Percentiles rank a stretch among this genome's conserved stretches.
phyloP scores from a whole-genome alignment of 2,113 vertebrate species.

The Labrus mixtus region DNA sequence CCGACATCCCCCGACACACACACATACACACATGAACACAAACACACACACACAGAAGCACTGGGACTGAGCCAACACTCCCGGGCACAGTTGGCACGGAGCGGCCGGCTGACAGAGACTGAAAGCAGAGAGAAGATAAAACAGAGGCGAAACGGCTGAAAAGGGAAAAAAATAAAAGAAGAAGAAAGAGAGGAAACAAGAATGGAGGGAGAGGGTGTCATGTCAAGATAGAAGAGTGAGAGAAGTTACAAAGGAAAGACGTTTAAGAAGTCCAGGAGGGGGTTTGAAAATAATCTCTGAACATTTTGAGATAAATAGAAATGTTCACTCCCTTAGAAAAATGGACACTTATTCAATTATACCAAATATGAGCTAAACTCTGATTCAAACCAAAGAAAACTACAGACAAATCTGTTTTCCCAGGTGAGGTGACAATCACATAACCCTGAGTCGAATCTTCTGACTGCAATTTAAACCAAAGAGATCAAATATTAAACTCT shows the following conservation, averaged over 20 bases:
- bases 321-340: too few relatives aligned
- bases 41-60: conserved; percentile 29
- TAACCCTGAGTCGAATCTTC: too few relatives aligned
- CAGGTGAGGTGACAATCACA: too few relatives aligned
- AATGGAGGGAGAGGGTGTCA: background rate
- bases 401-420: too few relatives aligned
- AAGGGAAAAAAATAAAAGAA: background rate
- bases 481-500: too few relatives aligned
- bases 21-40: conserved; percentile 22
- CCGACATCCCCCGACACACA: conserved; percentile 15
- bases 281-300: too few relatives aligned
- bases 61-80: conserved; percentile 78
- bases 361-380: too few relatives aligned
- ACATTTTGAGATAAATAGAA: too few relatives aligned
- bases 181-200: conserved; percentile 11
- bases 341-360: too few relatives aligned
- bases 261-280: too few relatives aligned
- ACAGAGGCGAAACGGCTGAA: conserved; percentile 21
- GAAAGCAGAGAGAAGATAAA: conserved; percentile 63
- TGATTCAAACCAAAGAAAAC: too few relatives aligned
- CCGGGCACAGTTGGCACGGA: conserved; percentile 69
- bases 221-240: background rate
- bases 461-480: too few relatives aligned
- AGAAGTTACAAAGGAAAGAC: background rate
- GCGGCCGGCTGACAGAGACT: conserved; percentile 35